Conservation (phyloP, 1,140 invertebrate genomes). For the Zaprionus inermis region DNA sequence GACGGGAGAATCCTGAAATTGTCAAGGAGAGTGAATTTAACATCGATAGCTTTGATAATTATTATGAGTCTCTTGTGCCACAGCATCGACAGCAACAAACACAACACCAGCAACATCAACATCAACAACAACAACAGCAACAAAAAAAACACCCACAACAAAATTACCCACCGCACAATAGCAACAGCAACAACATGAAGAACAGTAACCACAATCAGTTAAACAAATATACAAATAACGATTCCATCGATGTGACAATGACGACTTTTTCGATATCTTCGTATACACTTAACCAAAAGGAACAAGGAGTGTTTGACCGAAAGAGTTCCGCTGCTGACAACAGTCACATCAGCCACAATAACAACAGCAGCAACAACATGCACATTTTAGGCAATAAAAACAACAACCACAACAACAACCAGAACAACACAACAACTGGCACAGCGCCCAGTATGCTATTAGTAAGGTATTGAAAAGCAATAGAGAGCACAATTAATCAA, state of each 20-base stretch:
- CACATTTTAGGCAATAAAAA: conserved; percentile 62
- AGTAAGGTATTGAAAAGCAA: conserved; percentile 79
- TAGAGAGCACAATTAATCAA: conserved; percentile 24
- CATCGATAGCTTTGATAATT: conserved; percentile 11
- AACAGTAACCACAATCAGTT: conserved; percentile 53
- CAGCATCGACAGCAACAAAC: conserved; percentile 47
- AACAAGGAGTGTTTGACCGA: conserved; percentile 25
- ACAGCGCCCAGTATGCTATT: conserved; percentile 77
- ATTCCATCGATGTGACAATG: conserved; percentile 51
- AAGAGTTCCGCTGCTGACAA: conserved; percentile 31
- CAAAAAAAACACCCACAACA: conserved; percentile 53
- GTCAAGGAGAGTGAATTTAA: neutral
- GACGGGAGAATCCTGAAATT: neutral
- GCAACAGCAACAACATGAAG: conserved; percentile 30
- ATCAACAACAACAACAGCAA: conserved; percentile 37
- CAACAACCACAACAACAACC: conserved; percentile 44
- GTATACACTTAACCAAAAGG: conserved; percentile 49
- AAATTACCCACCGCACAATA: conserved; percentile 50
- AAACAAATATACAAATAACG: conserved; percentile 34
- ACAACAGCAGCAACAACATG: conserved; percentile 44
- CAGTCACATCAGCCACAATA: conserved; percentile 10
- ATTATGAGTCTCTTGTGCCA: conserved; percentile 35
- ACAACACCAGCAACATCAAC: conserved; percentile 25
- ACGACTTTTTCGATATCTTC: conserved; percentile 53
- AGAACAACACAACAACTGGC: conserved; percentile 64